Evolutionary conservation across 2,888 invertebrate genomes (phyloP), one percentile per base, ranked within the genome.

Genomic region (Scaptomyza polygonia): DNA sequence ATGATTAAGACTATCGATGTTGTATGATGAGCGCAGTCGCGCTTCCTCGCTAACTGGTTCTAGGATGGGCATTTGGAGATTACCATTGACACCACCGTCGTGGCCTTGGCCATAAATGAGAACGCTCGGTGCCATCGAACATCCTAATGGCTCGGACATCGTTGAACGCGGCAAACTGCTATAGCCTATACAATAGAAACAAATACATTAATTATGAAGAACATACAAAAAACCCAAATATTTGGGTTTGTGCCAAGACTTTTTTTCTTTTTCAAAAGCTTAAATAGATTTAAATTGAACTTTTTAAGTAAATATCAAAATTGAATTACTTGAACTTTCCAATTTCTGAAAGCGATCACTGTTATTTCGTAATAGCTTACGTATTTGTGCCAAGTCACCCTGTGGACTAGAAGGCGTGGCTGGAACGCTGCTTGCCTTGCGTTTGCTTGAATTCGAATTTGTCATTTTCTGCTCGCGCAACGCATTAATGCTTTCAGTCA

Each of bases 381-480:
- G 92, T 88, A 93, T 93, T 91, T 93, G 93, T 78, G 93, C 93
- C 69, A 93, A 89, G 76, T 93, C 93, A 85, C 91, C 91, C 72
- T 91, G 91, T 21, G 96, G 96, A 56, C 96, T 96, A 68, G 96
- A 96, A 14, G 97, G 97, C 16, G 97, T 97, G 30, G 96, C 96
- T 64, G 97, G 97, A 32, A 97, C 96, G 91, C 96, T 96, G 79
- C 96, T 96, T 12, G 97, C 96, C 93, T 96, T 96, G 84, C 96
- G 93, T 76, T 93, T 93, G 71, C 93, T 93, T 6, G 93, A 91
- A 54, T 65, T 92, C 39, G 94, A 92, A 86, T 94, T 93, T 54
- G 94, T 93, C 67, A 94, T 93, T 82, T 93, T 93, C 90, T 94
- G 94, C 80, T 94, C 94, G 62, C 93, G 92, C 90, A 94, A 92